Evolutionary conservation across 2,888 invertebrate species (phyloP), one percentile per base, ranked within the genome.

Genomic region (Zeuzera pyrina): DNA sequence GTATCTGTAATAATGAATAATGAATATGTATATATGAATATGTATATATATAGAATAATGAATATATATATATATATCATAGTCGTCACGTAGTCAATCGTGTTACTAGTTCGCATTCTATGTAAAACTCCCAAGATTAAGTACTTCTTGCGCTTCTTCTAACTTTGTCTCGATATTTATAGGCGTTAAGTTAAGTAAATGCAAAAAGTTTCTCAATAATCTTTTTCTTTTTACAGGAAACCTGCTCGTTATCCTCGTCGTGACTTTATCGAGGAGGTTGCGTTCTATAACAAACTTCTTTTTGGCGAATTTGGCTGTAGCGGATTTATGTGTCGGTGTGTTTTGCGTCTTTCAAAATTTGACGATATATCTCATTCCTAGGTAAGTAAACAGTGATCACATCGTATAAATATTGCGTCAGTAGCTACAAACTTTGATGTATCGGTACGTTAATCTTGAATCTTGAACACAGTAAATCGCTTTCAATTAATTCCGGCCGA

Each of bases 291-390:
- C 95, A 25, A 96, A 96, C 72, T 95, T 95, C 70, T 95, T 95
- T 70, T 76, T 96, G 59, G 95, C 94, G 12, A 95, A 96, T 70
- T 79, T 96, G 46, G 95, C 95, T 0, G 89, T 93, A 32, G 95
- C 96, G 2, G 95, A 96, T 72, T 88, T 96, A 47, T 93, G 94
- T 57, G 95, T 95, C n/a, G 94, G 94, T 5, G 86, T 95, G 32
- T 95, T 96, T 72, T 96, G 95, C 70, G 93, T 95, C 34, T 91
- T 93, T 66, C 95, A 95, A 65, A 95, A 94, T 61, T 84, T 96
- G 49, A 90, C 91, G 27, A 92, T 91, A 47, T 93, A 93, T 67
- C 84, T 93, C 34, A 89, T 91, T 49, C 88, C 89, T 30, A 89
- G 90, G 89, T 89, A 57, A 88, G 73, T 60, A 35, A 45, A 42